A percentile compares a stretch with the other conserved stretches of the same genome.
phyloP scores from a whole-genome alignment of 92 coral and sea anemone genomes.

The Virgularia gustaviana region DNA sequence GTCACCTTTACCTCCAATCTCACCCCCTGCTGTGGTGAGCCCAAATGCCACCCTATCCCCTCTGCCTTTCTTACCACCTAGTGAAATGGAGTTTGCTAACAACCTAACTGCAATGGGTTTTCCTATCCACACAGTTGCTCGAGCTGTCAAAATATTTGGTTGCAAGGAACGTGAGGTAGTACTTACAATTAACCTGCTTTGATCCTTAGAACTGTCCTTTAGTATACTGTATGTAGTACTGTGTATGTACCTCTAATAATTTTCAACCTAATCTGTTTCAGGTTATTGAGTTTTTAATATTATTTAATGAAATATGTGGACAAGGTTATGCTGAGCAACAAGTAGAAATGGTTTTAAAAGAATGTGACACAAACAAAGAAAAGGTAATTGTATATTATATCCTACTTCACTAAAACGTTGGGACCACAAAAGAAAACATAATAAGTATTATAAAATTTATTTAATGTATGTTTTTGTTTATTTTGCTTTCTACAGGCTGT shows the following conservation, averaged over 20 bases:
- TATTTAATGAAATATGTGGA: slow-evolving; percentile 68
- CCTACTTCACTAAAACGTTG: not conserved
- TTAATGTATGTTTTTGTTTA: too few relatives aligned
- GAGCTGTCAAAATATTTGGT: slow-evolving; percentile 91
- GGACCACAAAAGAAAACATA: not conserved
- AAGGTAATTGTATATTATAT: slow-evolving; percentile 43
- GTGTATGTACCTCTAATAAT: too few relatives aligned
- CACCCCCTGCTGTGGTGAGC: slow-evolving; percentile 19
- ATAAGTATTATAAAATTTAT: too few relatives aligned
- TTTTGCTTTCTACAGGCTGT: slow-evolving; percentile 57
- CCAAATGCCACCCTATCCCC: not conserved
- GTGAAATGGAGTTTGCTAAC: slow-evolving; percentile 71
- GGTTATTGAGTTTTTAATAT: slow-evolving; percentile 80
- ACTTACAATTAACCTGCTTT: not conserved
- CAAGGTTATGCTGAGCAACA: slow-evolving; percentile 60
- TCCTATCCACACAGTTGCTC: slow-evolving; percentile 73
- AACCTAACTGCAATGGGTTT: slow-evolving; percentile 82
- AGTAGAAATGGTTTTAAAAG: slow-evolving; percentile 64
- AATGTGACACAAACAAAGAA: slow-evolving; percentile 37
- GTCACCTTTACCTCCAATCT: slow-evolving; percentile 80
- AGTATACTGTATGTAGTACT: not conserved
- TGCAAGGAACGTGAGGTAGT: slow-evolving; percentile 78
- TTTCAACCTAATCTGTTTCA: slow-evolving; percentile 6
- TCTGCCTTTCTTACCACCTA: not conserved
- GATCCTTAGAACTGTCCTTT: not conserved